Conservation (phyloP, 2,113 vertebrate species). For the Hepsetus odoe region DNA sequence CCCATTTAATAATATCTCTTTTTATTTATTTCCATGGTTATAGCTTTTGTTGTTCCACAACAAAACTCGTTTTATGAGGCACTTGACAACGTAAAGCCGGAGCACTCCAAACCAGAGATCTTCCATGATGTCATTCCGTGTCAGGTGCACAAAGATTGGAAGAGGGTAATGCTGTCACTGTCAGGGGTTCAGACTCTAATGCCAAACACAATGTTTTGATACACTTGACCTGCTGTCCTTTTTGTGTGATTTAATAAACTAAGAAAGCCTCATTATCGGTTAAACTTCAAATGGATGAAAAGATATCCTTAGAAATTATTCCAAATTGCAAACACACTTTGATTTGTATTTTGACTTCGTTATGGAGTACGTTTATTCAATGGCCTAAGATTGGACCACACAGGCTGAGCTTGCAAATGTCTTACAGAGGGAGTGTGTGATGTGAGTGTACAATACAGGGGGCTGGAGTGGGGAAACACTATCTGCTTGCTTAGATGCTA, state of each 20-base stretch:
- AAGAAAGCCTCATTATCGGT: conserved; percentile 1
- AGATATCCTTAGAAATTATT: conserved; percentile 16
- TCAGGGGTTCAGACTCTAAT: conserved; percentile 8
- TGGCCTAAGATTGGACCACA: background rate
- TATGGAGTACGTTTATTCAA: background rate
- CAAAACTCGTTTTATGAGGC: conserved; percentile 67
- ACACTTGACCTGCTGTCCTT: background rate
- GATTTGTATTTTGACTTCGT: conserved; percentile 17
- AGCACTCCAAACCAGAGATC: conserved; percentile 60
- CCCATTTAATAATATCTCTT: conserved; percentile 47
- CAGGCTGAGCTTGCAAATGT: background rate
- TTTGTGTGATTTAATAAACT: conserved; percentile 9
- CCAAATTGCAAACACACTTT: conserved; percentile 29
- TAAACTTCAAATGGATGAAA: conserved; percentile 10
- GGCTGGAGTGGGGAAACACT: background rate
- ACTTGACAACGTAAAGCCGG: conserved; percentile 66
- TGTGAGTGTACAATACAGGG: background rate
- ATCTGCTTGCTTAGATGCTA: background rate
- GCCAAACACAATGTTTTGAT: background rate
- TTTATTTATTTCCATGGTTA: conserved; percentile 68
- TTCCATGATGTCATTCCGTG: conserved; percentile 71
- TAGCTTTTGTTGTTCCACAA: conserved; percentile 72
- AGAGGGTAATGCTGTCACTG: conserved; percentile 15
- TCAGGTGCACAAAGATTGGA: conserved; percentile 68
- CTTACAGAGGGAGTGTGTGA: background rate